Conservation (phyloP, 2,888 invertebrate species). For the Oxystoma pomonae region DNA sequence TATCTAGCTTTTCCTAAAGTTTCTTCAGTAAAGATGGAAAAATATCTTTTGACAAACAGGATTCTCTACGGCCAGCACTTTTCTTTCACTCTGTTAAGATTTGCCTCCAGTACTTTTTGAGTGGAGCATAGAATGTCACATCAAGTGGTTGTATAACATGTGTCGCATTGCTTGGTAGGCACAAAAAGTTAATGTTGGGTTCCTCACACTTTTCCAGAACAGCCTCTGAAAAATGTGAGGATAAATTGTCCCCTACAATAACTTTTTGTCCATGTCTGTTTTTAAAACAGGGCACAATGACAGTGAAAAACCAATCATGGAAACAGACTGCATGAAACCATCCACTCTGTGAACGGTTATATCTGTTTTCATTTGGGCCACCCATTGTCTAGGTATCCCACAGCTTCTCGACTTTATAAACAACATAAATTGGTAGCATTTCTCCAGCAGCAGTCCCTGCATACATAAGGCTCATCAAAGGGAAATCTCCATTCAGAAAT, state of each 20-base stretch:
- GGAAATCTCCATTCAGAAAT: too few relatives aligned
- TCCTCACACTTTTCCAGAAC: background rate
- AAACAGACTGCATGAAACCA: too few relatives aligned
- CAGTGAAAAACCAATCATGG: too few relatives aligned
- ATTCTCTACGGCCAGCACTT: background rate
- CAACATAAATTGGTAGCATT: too few relatives aligned
- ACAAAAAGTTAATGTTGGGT: background rate
- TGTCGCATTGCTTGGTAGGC: background rate
- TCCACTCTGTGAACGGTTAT: too few relatives aligned
- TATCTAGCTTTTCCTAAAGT: background rate
- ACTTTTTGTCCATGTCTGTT: too few relatives aligned
- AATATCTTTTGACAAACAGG: background rate
- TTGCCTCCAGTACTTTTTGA: background rate
- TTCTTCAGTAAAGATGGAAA: background rate
- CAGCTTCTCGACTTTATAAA: too few relatives aligned
- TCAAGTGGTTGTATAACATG: background rate
- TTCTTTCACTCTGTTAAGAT: background rate
- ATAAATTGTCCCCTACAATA: background rate
- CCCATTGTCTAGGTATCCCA: too few relatives aligned
- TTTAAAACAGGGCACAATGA: too few relatives aligned
- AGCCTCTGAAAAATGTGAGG: background rate
- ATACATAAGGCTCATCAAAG: too few relatives aligned
- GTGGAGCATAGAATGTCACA: background rate
- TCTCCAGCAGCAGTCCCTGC: too few relatives aligned
- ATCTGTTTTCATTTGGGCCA: too few relatives aligned